Evolutionary conservation across 1,140 invertebrate genomes (phyloP), one percentile per base, ranked within the genome.

Genomic region (Drosophila guanche): DNA sequence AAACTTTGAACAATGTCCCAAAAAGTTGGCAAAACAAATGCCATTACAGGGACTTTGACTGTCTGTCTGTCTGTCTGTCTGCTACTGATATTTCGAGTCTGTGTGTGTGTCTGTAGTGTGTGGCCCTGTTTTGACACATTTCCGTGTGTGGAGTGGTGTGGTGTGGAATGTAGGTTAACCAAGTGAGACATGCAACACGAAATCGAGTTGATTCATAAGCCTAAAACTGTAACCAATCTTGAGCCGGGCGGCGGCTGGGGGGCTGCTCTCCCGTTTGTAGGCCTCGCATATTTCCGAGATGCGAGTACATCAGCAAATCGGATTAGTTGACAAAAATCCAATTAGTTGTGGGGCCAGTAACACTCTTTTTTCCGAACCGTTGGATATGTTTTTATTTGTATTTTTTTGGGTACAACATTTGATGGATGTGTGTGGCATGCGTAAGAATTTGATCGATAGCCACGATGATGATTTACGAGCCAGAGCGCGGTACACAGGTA

Each of bases 281-380:
- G 14, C 47, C 43, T 71, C 14, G 16, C 29, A 50, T 70, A 68
- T 70, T 71, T 50, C 53, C 52, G 46, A 57, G 75, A 53, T 65
- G 66, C 63, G 55, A 79, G 73, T 76, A 83, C 76, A 84, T 80
- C 72, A 80, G 66, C 80, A 84, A 84, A 84, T 84, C 80, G 80
- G 80, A 84, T 84, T 84, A 84, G 81, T 86, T 80, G 81, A 84
- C 81, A 72, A 79, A 84, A 84, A 84, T 86, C 81, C 80, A 84
- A 84, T 84, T 84, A 84, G 80, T 66, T 73, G 61, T 80, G 71
- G 51, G 67, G 55, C 57, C 51, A 47, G 66, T 55, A 58, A 65
- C 71, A 41, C 65, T 20, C 16, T 20, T 20, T 20, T 20, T 20
- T 20, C 16, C 16, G 16, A 79, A 56, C 76, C 55, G 65, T 10